Evolutionary conservation across 2,113 vertebrate genomes (phyloP), one percentile per base, ranked within the genome.

Genomic region (Hymenochirus boettgeri): DNA sequence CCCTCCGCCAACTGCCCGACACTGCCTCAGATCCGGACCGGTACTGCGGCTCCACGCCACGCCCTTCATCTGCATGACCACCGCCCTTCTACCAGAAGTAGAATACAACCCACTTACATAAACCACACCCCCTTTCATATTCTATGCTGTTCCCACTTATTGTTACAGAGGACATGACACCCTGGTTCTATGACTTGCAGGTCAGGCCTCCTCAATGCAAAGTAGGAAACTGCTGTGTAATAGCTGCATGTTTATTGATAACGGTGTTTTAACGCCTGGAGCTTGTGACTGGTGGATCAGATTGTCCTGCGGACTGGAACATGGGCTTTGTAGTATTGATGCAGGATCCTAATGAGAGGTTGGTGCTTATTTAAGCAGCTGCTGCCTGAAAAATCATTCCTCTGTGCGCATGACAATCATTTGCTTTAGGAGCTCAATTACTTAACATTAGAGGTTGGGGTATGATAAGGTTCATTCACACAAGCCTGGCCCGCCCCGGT

Each of bases 1-100:
- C 85, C 86, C 82, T 88, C 87, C 86, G 87, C 87, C 82, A 61
- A 71, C 73, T 51, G 56, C 53, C 75, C 50, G 57, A 65, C 75
- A 65, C 65, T 57, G 45, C 71, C 29, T 24, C 58, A 50, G 58
- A 24, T 39, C 39, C 39, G 70, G 61, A n/a, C 77, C 71, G 65
- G 67, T 57, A 69, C 75, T 73, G 80, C 78, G 62, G 56, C 35
- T 26, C 50, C 61, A 61, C 7, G 48, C 33, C 35, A 76, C 73
- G 73, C 80, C 75, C 71, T 35, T 6, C 18, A 15, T 4, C 54
- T 29, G 19, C 54, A 13, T 19, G 10, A 52, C 64, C 57, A 53
- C 56, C n/a, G n/a, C 12, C 52, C 52, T 15, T 23, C 47, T 2
- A 22, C 4, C 19, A 15, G 1, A 15, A 42, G 15, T n/a, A 42